Conservation (phyloP, 2,888 invertebrate species). For the Crossocerus cetratus region DNA sequence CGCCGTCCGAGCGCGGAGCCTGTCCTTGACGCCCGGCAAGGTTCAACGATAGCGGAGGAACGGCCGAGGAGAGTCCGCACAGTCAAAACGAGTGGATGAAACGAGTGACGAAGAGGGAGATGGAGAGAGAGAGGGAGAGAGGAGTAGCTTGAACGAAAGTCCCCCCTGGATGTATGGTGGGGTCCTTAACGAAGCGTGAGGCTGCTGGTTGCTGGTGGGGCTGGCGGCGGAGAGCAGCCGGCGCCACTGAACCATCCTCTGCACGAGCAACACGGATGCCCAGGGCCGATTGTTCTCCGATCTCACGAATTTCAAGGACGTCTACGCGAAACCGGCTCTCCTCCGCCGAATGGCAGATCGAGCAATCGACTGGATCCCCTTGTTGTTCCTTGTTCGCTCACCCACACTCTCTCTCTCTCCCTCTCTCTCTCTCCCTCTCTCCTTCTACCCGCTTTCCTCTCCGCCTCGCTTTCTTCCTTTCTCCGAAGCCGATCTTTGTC, state of each 20-base stretch:
- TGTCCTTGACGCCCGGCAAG: slow-evolving; percentile 58
- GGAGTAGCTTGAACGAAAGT: slow-evolving; percentile 41
- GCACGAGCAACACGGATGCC: slow-evolving; percentile 46
- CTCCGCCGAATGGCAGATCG: slow-evolving; percentile 39
- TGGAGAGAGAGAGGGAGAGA: slow-evolving; percentile 16
- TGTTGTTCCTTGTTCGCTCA: slow-evolving; percentile 13
- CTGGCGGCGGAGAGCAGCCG: slow-evolving; percentile 50
- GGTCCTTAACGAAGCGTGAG: slow-evolving; percentile 49
- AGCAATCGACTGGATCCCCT: slow-evolving; percentile 39
- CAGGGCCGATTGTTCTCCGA: slow-evolving; percentile 68
- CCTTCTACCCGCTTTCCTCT: background rate
- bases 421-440: background rate
- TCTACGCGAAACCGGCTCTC: slow-evolving; percentile 70
- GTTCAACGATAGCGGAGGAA: slow-evolving; percentile 50
- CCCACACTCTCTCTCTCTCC: slow-evolving; percentile 19
- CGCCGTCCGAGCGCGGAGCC: slow-evolving; percentile 51
- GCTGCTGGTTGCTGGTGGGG: slow-evolving; percentile 26
- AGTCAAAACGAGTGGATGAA: background rate
- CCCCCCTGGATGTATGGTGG: slow-evolving; percentile 33
- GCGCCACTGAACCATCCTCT: slow-evolving; percentile 57
- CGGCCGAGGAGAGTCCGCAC: slow-evolving; percentile 15
- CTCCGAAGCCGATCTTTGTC: slow-evolving; percentile 54
- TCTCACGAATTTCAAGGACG: slow-evolving; percentile 76
- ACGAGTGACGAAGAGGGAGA: slow-evolving; percentile 13
- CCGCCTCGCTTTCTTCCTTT: slow-evolving; percentile 16